Evolutionary conservation across 2,888 invertebrate genomes (phyloP).

Genomic region (Cheilosia pagana): DNA sequence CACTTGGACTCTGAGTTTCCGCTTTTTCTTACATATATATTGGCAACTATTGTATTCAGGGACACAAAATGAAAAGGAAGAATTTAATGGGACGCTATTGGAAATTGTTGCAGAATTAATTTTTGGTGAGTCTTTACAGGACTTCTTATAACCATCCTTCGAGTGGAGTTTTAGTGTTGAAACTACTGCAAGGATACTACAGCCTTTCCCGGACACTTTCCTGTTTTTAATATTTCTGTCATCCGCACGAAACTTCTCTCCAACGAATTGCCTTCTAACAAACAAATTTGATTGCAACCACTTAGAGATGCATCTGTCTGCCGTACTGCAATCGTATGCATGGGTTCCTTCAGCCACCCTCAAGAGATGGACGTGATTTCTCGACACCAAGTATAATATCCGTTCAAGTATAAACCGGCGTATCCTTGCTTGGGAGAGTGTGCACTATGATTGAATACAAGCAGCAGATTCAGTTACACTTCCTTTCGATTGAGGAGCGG

Average conservation of each 20-base stretch:
- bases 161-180: too few relatives aligned
- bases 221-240: too few relatives aligned
- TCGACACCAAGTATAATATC: slow-evolving; percentile 2
- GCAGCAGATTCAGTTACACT: slow-evolving; percentile 45
- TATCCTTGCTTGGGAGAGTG: not conserved
- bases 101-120: too few relatives aligned
- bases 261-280: not conserved
- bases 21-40: not conserved
- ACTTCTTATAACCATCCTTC: too few relatives aligned
- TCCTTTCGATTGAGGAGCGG: slow-evolving; percentile 17
- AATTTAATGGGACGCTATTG: too few relatives aligned
- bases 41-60: not conserved
- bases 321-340: slow-evolving; percentile 6
- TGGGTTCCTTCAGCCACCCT: slow-evolving; percentile 12
- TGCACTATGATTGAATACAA: slow-evolving; percentile 44
- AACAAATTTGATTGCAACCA: not conserved
- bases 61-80: too few relatives aligned
- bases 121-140: too few relatives aligned
- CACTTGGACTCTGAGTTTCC: not conserved
- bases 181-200: too few relatives aligned
- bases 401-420: slow-evolving; percentile 12
- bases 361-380: slow-evolving; percentile 51
- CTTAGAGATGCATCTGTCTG: not conserved
- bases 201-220: too few relatives aligned
- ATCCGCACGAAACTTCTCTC: not conserved